Base-by-base conservation (phyloP, 2,888 invertebrate species). In the Lapara coniferarum region DNA sequence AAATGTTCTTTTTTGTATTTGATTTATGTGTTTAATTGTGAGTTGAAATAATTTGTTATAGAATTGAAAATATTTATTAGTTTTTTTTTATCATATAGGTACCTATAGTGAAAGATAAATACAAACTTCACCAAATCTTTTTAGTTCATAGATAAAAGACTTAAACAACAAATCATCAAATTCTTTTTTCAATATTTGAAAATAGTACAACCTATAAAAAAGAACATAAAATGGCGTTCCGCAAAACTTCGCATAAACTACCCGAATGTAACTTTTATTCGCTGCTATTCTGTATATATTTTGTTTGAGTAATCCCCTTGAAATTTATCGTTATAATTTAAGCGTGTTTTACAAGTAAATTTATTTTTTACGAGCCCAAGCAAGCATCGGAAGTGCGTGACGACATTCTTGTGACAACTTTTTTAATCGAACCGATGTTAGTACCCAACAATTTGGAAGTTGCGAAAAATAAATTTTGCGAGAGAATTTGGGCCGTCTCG, bases 241-340 rank as follows among this genome's bases (percentile, higher is more conserved):
- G 44, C 12, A 59, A 16, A n/a, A 16, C 59, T 6, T n/a, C 30
- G 13, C 19, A 2, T 0, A 55, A 55, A 7, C 10, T 58, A 68
- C 30, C 14, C 5, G 25, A 7, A 44, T 25, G 68, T 53, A 69
- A 63, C 53, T 63, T 63, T 53, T 69, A 69, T 25, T 13, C 19
- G 19, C 44, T 52, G 4, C 16, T 63, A 19, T n/a, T 56, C 55
- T 56, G 72, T 75, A 79, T 78, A 79, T 63, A 63, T 49, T 46
- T 63, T 63, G 46, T 81, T 83, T 81, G 77, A 78, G 76, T 80
- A 81, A 78, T 78, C 76, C 80, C 77, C 75, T 75, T 59, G 71
- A 81, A 83, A 84, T 86, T 82, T 84, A 83, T 84, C 71, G 78
- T 78, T 72, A 77, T 75, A 78, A 74, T 75, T 78, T 72, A 66